Conservation (phyloP, 2,888 invertebrate species). For the Patella ulyssiponensis region DNA sequence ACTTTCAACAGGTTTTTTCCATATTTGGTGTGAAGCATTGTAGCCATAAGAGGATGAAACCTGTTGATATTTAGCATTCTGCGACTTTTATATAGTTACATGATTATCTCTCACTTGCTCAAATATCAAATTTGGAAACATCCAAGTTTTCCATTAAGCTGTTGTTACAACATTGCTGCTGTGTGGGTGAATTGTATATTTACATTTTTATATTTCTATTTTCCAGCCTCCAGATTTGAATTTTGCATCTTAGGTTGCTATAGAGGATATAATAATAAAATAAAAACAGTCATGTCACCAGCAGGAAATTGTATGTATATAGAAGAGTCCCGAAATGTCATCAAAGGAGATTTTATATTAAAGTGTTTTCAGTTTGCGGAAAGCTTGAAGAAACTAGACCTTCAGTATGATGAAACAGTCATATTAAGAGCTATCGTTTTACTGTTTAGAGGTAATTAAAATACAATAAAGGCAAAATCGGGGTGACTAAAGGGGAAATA, state of each 20-base stretch:
- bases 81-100: too few species aligned
- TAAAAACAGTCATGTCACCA: slow-evolving; percentile 50
- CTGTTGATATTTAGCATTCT: too few species aligned
- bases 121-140: too few species aligned
- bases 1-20: too few species aligned
- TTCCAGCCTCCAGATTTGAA: slow-evolving; percentile 64
- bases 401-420: slow-evolving; percentile 47
- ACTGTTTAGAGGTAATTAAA: slow-evolving; percentile 48
- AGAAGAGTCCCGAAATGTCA: slow-evolving; percentile 47
- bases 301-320: slow-evolving; percentile 48
- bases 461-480: too few species aligned
- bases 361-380: slow-evolving; percentile 47
- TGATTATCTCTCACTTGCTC: too few species aligned
- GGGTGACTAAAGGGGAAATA: too few species aligned
- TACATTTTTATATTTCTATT: not conserved
- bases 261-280: slow-evolving; percentile 54
- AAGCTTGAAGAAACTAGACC: slow-evolving; percentile 44
- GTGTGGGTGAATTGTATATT: too few species aligned
- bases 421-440: slow-evolving; percentile 52
- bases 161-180: too few species aligned
- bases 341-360: slow-evolving; percentile 49
- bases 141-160: too few species aligned
- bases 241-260: slow-evolving; percentile 61
- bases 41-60: too few species aligned
- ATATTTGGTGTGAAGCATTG: too few species aligned